Base-by-base conservation (phyloP, 2,888 invertebrate species). In the Spisula solida region DNA sequence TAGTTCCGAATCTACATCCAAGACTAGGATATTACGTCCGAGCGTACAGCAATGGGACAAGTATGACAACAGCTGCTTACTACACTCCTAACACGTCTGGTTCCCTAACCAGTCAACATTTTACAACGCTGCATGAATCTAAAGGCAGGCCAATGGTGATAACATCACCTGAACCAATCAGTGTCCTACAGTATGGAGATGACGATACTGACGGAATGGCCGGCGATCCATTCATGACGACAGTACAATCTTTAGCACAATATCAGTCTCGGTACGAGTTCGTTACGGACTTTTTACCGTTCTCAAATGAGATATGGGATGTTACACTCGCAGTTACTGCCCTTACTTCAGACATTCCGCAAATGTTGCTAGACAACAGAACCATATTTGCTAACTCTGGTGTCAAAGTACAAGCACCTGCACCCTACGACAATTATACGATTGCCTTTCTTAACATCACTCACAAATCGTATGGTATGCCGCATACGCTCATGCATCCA, bases 161-260 rank as follows among this genome's bases (percentile, higher is more conserved):
- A 34, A 31, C 16, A 8, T 75, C 84, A 48, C 75, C 51, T 18
- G 51, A 78, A 55, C 55, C 84, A 14, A 84, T 84, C 18, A 84
- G 84, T 55, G 55, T 84, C 0, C 78, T 84, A 12, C 84, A 84
- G 55, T 84, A 84, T 25, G 78, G 84, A 16, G 75, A 84, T 55
- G 41, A 41, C 8, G 75, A 84, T 31, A 31, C 47, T 29, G 47
- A 55, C 81, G 14, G 18, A 14, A 20, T 84, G 31, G 51, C 47
- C 18, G 84, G 78, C 0, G 84, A 84, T 34, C 78, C 84, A 8
- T 84, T 84, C 34, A 84, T 84, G 84, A 84, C 78, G 0, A 78
- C 78, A 18, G 84, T 84, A 14, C 84, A 84, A 18, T 75, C 84
- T 34, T 34, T 84, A 55, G 55, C 84, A 18, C 84, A 84, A n/a